Conservation (phyloP, 1,140 invertebrate genomes). For the Solenopsis invicta region DNA sequence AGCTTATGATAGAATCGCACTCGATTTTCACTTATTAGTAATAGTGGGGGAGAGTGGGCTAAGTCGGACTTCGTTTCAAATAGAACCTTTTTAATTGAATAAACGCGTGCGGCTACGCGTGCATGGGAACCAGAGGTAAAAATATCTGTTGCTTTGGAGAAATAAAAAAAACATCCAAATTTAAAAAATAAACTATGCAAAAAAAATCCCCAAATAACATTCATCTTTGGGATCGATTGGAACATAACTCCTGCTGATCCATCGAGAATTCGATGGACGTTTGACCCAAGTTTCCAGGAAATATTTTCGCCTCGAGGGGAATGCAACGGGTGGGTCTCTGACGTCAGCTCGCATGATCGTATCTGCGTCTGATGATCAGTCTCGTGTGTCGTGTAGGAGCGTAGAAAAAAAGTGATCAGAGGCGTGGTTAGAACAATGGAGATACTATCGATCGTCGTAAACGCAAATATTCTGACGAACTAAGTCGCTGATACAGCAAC, state of each 20-base stretch:
- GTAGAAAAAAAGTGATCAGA: constrained; percentile 45
- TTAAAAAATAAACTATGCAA: not conserved
- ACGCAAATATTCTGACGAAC: constrained; percentile 65
- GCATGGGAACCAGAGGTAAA: too few species aligned
- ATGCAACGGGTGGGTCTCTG: not conserved
- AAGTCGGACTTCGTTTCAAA: too few species aligned
- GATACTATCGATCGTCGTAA: constrained; percentile 69
- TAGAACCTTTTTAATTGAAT: too few species aligned
- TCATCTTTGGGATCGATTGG: not conserved
- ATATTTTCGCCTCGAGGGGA: not conserved
- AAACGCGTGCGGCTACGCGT: too few species aligned
- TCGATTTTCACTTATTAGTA: too few species aligned
- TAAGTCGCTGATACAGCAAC: constrained; percentile 52
- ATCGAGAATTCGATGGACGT: constrained; percentile 28
- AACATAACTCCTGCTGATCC: constrained; percentile 17
- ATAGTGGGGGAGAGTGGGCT: too few species aligned
- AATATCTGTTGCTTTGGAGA: not conserved
- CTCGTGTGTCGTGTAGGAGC: constrained; percentile 16
- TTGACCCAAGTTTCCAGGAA: constrained; percentile 42
- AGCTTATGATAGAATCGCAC: too few species aligned
- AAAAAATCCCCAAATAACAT: not conserved
- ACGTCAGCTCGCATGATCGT: constrained; percentile 15
- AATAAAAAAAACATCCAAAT: not conserved
- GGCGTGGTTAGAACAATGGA: constrained; percentile 72
- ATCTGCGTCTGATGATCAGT: constrained; percentile 34